Base-by-base conservation (phyloP, 2,888 invertebrate species). In the Mantis religiosa region DNA sequence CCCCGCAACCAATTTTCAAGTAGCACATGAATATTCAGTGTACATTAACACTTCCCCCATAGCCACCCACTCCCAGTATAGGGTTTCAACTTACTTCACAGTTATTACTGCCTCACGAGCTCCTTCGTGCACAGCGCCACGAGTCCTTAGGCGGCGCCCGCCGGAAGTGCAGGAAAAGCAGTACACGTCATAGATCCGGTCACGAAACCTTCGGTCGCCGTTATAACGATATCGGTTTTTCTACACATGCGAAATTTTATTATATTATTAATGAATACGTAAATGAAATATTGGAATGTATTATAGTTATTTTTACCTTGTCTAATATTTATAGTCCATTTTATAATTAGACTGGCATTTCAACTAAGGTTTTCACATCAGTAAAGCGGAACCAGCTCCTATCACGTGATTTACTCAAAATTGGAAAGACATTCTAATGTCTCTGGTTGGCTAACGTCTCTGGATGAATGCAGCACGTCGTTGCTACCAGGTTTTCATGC, bases 121-220 rank as follows among this genome's bases (percentile, higher is more conserved):
- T 87, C 87, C 85, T 87, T 87, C 87, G 87, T 87, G 87, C 28
- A 84, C 71, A 28, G 30, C 82, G 82, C n/a, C 27, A 28, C 87
- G 54, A 71, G 83, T 88, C 83, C 88, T 82, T 81, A 84, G 84
- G 30, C 84, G 81, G 41, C 84, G 34, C 84, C 81, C 54, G 54
- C 84, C 88, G 88, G 88, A 88, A 88, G 88, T 84, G 83, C 84
- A 88, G 89, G 89, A 89, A 89, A 87, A 87, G 87, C 89, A 89
- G 89, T 89, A 89, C 89, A 89, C 89, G 89, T 89, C 89, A 89
- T 89, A 85, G 89, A 89, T 87, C 89, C 89, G 89, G 89, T 89
- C 89, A 89, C 89, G 89, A 88, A 84, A 89, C 84, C 84, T 71
- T 28, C 54, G 28, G 28, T 84, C 81, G 81, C 28, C 27, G 34